Conservation (phyloP, 2,113 vertebrate species). For the Lates calcarifer region DNA sequence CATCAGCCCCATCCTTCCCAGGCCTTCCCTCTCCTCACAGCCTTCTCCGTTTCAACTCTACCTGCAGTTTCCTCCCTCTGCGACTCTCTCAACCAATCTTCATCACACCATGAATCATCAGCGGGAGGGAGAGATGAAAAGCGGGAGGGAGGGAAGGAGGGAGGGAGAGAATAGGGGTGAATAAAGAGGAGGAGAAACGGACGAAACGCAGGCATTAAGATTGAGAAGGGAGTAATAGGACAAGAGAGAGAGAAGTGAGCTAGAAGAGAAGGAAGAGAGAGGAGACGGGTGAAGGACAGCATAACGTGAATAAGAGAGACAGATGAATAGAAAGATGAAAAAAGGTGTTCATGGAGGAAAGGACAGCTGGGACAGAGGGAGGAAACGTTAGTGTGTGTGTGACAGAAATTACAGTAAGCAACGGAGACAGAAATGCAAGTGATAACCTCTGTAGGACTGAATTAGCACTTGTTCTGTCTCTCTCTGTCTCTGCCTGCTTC, state of each 20-base stretch:
- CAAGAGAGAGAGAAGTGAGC: slow-evolving; percentile 8
- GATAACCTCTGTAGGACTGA: slow-evolving; percentile 44
- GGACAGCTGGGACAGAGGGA: slow-evolving; percentile 47
- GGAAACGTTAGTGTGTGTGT: neutral
- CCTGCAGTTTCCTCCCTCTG: slow-evolving; percentile 60
- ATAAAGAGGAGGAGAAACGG: slow-evolving; percentile 34
- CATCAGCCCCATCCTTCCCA: neutral
- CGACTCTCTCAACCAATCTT: slow-evolving; percentile 62
- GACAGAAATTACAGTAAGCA: slow-evolving; percentile 26
- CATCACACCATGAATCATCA: slow-evolving; percentile 51
- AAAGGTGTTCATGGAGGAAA: slow-evolving; percentile 48
- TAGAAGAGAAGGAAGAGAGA: slow-evolving; percentile 4
- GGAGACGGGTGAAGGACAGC: slow-evolving; percentile 42
- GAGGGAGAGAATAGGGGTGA: slow-evolving; percentile 18
- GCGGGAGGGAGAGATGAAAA: slow-evolving; percentile 40
- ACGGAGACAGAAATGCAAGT: slow-evolving; percentile 36
- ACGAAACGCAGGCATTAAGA: slow-evolving; percentile 25
- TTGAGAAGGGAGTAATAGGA: slow-evolving; percentile 12
- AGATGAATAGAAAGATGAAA: slow-evolving; percentile 64
- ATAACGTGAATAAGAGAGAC: slow-evolving; percentile 44
- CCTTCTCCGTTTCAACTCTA: slow-evolving; percentile 40
- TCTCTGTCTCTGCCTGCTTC: neutral
- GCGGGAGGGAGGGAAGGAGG: neutral
- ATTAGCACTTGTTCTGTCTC: slow-evolving; percentile 51
- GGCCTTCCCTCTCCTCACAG: neutral